These are phyloP conservation scores for Chloroceryle inda DNA, from an alignment of 2,797 vertebrate species.

Conservation along the genomic window DNA sequence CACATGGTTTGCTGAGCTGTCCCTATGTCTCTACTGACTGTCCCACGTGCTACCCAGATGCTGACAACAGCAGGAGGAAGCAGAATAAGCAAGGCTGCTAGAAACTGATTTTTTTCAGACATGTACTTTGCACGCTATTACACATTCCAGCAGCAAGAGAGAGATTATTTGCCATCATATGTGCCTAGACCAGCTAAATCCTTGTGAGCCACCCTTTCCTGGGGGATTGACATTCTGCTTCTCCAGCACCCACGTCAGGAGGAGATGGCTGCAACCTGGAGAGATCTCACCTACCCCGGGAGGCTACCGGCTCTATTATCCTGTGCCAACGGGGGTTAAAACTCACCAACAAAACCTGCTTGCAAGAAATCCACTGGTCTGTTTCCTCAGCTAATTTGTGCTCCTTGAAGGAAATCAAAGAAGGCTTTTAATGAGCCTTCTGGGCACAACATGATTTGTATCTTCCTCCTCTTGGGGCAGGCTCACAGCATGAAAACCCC, in stretches of 20 bases:
- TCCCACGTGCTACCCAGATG: background rate
- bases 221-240: fast-evolving
- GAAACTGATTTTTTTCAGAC: background rate
- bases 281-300: fast-evolving
- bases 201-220: background rate
- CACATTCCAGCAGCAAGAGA: background rate
- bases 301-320: fast-evolving
- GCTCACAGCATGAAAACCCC: background rate
- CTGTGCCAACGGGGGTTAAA: fast-evolving
- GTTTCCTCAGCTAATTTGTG: conserved; percentile 15
- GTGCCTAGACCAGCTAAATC: background rate
- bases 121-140: fast-evolving
- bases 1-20: background rate
- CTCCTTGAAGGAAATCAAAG: conserved; percentile 23
- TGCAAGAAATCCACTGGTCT: background rate
- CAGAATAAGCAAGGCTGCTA: background rate
- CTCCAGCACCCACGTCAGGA: fast-evolving
- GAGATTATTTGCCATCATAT: background rate
- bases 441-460: background rate
- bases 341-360: background rate
- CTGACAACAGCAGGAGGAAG: background rate
- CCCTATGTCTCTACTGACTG: background rate
- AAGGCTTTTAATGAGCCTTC: background rate
- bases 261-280: background rate
- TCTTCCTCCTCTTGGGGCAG: background rate